Evolutionary conservation across 2,888 invertebrate species (phyloP), one percentile per base, ranked within the genome.

Genomic region (Poecilobothrus nobilitatus): DNA sequence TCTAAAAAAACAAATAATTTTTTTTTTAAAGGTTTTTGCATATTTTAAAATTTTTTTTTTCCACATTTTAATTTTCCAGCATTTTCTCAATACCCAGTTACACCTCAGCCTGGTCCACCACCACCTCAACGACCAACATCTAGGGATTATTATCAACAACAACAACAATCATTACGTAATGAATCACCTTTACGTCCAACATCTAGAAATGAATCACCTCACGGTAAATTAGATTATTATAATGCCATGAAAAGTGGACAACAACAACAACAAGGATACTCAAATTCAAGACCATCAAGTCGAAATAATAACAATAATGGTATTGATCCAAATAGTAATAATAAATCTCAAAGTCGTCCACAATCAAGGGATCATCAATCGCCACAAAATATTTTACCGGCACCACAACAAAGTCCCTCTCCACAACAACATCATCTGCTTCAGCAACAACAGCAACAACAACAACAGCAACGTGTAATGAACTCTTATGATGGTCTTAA

Each of bases 301-400:
- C 76, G 77, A 61, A 77, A 74, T 67, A 73, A 73, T 66, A 71
- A 70, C 65, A 74, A 75, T 66, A 77, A 75, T 66, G 74, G 53
- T n/a, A 53, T 53, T 53, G 53, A 53, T 53, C 53, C 18, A 18
- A 34, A 65, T 65, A 63, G 4, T 65, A 71, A 77, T 74, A 73
- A 74, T 20, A 74, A 72, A 68, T 71, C 73, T 27, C 76, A 76
- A 69, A 79, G 79, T 71, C 75, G 80, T 65, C 81, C 80, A 7
- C 79, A 79, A 64, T 81, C 80, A 20, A 74, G 80, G 15, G 81
- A 81, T 21, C 79, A 77, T 44, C 69, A 66, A 7, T 68, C 76
- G 72, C 15, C 15, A 27, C 63, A 63, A 63, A 53, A 53, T 53
- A n/a, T 53, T 53, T n/a, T 53, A 15, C 53, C 53, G 15, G 53